Evolutionary conservation across 2,113 vertebrate genomes (phyloP).

Genomic region (Odontesthes bonariensis): DNA sequence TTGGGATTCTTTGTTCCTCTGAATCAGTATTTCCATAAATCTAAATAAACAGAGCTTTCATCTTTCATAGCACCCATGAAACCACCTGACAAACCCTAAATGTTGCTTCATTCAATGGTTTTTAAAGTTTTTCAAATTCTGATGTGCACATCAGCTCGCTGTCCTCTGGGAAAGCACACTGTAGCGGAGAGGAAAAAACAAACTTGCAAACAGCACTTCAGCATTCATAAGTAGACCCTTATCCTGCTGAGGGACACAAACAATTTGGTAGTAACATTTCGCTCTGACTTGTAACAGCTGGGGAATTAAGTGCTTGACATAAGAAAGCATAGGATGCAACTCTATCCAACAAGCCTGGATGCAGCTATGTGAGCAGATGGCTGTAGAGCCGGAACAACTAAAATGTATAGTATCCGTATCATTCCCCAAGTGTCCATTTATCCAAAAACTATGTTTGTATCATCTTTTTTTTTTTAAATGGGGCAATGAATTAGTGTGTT

Average conservation of each 20-base stretch:
- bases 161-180: slow-evolving; percentile 43
- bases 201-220: slow-evolving; percentile 17
- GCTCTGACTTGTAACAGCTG: slow-evolving; percentile 48
- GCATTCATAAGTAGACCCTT: slow-evolving; percentile 32
- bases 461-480: slow-evolving; percentile 7
- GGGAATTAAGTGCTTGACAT: slow-evolving; percentile 46
- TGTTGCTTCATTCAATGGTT: slow-evolving; percentile 25
- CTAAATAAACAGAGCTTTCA: slow-evolving; percentile 31
- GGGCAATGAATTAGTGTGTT: slow-evolving; percentile 12
- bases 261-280: slow-evolving; percentile 33
- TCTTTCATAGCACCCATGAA: neutral
- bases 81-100: slow-evolving; percentile 35
- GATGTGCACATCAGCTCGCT: slow-evolving; percentile 45
- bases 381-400: neutral
- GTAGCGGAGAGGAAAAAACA: slow-evolving; percentile 54
- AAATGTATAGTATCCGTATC: neutral
- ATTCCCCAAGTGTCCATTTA: neutral
- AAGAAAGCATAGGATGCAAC: slow-evolving; percentile 21
- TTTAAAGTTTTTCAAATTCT: slow-evolving; percentile 51
- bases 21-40: slow-evolving; percentile 27
- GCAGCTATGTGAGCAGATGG: slow-evolving; percentile 41
- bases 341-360: slow-evolving; percentile 2
- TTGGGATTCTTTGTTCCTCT: slow-evolving; percentile 23
- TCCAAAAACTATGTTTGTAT: neutral
- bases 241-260: slow-evolving; percentile 49